These are phyloP conservation scores for Urophycis tenuis DNA, from an alignment of 2,797 vertebrate species.

Conservation along the genomic window DNA sequence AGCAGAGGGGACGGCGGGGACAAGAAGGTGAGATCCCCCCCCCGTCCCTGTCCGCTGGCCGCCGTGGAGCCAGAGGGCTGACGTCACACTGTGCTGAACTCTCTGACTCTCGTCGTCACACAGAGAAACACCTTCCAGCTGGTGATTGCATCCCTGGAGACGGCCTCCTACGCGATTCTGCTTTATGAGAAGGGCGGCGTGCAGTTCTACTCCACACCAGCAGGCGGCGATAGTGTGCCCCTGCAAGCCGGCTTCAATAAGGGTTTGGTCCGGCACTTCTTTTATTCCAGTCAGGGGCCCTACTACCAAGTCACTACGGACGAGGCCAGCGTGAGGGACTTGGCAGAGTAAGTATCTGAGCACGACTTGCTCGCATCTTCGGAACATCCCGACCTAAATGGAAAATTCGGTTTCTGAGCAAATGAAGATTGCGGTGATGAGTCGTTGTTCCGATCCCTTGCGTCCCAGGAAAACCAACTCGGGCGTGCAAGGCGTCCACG, in stretches of 20 bases:
- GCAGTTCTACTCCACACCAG: conserved; percentile 72
- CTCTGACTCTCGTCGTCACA: neutral
- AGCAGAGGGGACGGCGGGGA: conserved; percentile 49
- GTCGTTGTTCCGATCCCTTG: neutral
- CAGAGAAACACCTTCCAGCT: conserved; percentile 95
- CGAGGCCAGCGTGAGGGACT: conserved; percentile 69
- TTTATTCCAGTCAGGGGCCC: conserved; percentile 64
- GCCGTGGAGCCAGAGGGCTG: neutral
- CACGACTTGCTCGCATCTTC: neutral
- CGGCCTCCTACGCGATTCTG: conserved; percentile 80
- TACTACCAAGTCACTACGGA: conserved; percentile 74
- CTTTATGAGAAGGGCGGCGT: conserved; percentile 82
- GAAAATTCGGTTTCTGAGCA: neutral
- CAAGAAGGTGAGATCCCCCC: conserved; percentile 67
- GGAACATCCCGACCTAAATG: neutral
- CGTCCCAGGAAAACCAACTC: conserved; percentile 79
- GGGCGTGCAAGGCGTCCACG: conserved; percentile 81
- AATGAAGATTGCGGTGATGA: neutral
- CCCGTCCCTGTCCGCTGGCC: neutral
- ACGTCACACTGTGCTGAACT: neutral
- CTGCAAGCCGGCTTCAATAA: conserved; percentile 82
- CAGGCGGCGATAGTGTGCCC: conserved; percentile 46
- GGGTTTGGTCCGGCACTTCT: conserved; percentile 63
- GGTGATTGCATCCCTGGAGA: conserved; percentile 77
- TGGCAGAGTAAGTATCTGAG: conserved; percentile 74